Base-by-base conservation (phyloP, 2,797 vertebrate species). In the Cynopterus sphinx region DNA sequence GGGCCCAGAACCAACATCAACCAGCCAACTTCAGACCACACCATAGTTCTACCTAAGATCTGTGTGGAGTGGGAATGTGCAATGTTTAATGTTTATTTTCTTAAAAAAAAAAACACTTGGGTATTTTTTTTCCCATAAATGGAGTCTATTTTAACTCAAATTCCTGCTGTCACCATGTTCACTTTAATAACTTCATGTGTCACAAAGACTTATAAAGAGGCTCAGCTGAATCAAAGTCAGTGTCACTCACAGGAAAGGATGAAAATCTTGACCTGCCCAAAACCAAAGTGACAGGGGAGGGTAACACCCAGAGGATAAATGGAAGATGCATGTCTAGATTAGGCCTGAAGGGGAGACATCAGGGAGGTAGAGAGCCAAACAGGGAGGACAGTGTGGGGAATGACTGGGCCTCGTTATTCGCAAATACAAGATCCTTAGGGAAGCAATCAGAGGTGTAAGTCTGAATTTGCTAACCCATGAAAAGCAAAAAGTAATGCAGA, bases 401-500 rank as follows among this genome's bases (percentile, higher is more conserved):
- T 3, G 59, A 22, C 36, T 2, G 33, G 31, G 26, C 6, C 10
- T 39, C n/a, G 13, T 9, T 16, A 9, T 65, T 16, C 46, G 28
- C 43, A 57, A 41, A 59, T 53, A 43, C 15, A 16, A n/a, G 43
- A 33, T 6, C 39, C 31, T 0, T 28, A 36, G 31, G 36, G 21
- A 73, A 51, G 65, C 65, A 33, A 11, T 28, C 19, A 49, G 87
- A 86, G 83, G n/a, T 0, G 11, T 33, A 31, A 59, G 22, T 5
- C n/a, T 1, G 0, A 73, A 36, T 13, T 11, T 61, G 15, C 65
- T 41, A 43, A 65, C 28, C 6, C 0, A 0, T 28, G 36, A n/a
- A 86, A 95, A 93, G 75, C 87, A 93, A 87, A 70, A 97, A 67
- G 87, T 79, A 65, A 71, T 41, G 39, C 2, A 0, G 83, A 61